A percentile compares a stretch with the other conserved stretches of the same genome.
These are phyloP conservation scores for Hormaphis cornu DNA, from an alignment of 1,140 invertebrate species.

Conservation along the genomic window DNA sequence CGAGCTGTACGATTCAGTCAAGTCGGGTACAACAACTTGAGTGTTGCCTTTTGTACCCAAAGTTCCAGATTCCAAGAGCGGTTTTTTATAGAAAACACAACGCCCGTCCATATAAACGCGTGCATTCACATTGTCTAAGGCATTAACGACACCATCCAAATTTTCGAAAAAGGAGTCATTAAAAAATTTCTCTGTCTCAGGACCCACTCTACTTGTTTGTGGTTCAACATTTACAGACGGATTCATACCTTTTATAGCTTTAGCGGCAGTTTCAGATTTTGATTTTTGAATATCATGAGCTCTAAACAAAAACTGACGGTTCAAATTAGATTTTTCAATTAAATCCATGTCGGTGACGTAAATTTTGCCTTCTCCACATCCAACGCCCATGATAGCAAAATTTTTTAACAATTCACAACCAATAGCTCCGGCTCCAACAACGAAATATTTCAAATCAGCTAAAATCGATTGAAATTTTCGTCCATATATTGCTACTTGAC, in stretches of 20 bases:
- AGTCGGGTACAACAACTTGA: constrained; percentile 85
- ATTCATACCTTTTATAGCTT: constrained; percentile 84
- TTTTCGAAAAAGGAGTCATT: constrained; percentile 90
- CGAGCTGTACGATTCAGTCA: constrained; percentile 95
- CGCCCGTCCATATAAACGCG: constrained; percentile 94
- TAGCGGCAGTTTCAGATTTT: constrained; percentile 68
- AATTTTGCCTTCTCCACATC: constrained; percentile 60
- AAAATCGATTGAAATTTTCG: constrained; percentile 78
- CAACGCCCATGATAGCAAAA: constrained; percentile 97
- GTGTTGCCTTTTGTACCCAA: constrained; percentile 98
- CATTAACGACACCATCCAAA: constrained; percentile 91
- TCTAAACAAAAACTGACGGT: constrained; percentile 95
- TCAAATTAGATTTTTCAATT: constrained; percentile 98
- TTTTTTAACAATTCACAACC: constrained; percentile 98
- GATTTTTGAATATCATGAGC: constrained; percentile 87
- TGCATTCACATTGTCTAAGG: constrained; percentile 95
- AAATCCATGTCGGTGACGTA: constrained; percentile 98
- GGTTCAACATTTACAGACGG: constrained; percentile 74
- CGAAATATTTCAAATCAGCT: constrained; percentile 62
- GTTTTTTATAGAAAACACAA: constrained; percentile 95
- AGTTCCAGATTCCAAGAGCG: constrained; percentile 93
- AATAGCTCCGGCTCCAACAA: constrained; percentile 93
- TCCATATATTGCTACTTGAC: constrained; percentile 89
- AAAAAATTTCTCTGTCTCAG: constrained; percentile 89
- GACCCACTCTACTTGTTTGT: constrained; percentile 88